These are phyloP conservation scores for Psephotus haematonotus DNA, from an alignment of 2,113 vertebrate genomes.

Conservation along the genomic window DNA sequence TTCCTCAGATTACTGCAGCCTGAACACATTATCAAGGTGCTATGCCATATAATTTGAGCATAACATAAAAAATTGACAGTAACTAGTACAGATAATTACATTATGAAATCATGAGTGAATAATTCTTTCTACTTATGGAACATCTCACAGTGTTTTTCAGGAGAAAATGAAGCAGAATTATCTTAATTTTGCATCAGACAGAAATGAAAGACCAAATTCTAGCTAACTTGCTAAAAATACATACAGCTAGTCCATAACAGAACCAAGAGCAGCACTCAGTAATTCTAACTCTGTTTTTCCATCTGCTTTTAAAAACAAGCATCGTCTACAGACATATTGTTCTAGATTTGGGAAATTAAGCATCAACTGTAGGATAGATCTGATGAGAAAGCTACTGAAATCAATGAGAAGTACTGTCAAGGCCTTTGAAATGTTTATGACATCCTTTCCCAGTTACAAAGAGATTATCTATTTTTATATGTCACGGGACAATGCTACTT, in stretches of 20 bases:
- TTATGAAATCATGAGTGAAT: conserved; percentile 39
- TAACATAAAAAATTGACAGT: conserved; percentile 30
- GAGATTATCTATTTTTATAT: not conserved
- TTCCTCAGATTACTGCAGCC: not conserved
- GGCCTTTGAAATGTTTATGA: not conserved
- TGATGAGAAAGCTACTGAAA: not conserved
- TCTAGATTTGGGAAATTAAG: not conserved
- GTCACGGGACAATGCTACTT: not conserved
- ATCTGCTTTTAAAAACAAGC: not conserved
- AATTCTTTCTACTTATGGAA: conserved; percentile 44
- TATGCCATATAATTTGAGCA: conserved; percentile 20
- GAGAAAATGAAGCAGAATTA: not conserved
- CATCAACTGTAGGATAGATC: not conserved
- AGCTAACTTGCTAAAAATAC: not conserved
- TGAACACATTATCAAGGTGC: conserved; percentile 1
- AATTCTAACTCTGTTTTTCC: not conserved
- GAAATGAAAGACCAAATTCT: not conserved
- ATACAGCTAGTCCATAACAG: not conserved
- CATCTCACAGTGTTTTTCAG: not conserved
- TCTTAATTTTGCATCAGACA: not conserved
- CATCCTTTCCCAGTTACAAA: not conserved
- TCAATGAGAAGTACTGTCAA: not conserved
- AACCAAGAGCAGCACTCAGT: not conserved
- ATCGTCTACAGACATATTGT: not conserved
- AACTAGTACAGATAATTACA: conserved; percentile 18